These are phyloP conservation scores for Antechinus flavipes DNA, from an alignment of 2,113 vertebrate species.

Conservation along the genomic window DNA sequence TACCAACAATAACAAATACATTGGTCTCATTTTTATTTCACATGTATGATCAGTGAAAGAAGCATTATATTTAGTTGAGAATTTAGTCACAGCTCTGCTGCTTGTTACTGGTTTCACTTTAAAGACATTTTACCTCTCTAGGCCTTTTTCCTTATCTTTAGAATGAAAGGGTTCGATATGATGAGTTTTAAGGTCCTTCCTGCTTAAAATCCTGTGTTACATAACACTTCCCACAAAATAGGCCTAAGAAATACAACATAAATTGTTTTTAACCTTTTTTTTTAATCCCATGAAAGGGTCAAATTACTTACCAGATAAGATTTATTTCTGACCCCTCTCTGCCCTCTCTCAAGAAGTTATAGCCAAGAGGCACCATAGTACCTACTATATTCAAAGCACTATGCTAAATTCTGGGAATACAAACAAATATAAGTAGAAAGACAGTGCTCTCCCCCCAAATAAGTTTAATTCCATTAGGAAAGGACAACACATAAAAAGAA, in stretches of 20 bases:
- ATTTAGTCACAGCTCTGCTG: background rate
- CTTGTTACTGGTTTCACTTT: background rate
- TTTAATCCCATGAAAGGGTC: background rate
- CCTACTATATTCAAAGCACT: background rate
- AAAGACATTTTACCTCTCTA: background rate
- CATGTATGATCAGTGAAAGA: background rate
- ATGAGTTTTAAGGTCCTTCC: background rate
- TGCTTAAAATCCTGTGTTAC: background rate
- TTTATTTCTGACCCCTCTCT: background rate
- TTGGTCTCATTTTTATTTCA: background rate
- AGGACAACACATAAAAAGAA: background rate
- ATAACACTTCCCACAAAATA: background rate
- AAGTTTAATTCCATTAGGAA: background rate
- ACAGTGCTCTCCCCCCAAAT: background rate
- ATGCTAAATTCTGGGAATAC: background rate
- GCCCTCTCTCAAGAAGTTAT: background rate
- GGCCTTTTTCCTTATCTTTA: background rate
- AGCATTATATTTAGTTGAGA: background rate
- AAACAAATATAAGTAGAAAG: background rate
- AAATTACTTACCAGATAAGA: background rate
- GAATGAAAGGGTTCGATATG: background rate
- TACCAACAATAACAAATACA: background rate
- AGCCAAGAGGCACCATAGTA: background rate
- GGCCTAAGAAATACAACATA: background rate
- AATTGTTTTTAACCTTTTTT: background rate